phyloP scores from a whole-genome alignment of 2,113 vertebrate species.

The Furnarius figulus region DNA sequence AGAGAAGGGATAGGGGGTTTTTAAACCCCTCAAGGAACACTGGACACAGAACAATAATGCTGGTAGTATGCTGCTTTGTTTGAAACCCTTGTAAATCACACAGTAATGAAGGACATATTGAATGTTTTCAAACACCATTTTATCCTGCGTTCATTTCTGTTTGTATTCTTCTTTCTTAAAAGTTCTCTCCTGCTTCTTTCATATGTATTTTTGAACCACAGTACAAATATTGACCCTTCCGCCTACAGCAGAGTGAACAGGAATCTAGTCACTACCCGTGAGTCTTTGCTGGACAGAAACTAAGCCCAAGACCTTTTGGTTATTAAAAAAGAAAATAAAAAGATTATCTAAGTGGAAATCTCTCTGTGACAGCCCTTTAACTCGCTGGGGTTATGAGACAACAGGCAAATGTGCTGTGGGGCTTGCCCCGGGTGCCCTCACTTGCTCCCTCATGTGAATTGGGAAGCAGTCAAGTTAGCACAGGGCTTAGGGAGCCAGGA shows the following conservation, averaged over 20 bases:
- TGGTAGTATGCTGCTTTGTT: not conserved
- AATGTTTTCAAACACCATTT: not conserved
- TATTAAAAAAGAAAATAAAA: not conserved
- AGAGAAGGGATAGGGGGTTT: not conserved
- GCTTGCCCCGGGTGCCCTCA: not conserved
- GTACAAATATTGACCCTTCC: constrained; percentile 61
- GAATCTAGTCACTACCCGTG: constrained; percentile 33
- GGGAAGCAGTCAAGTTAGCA: not conserved
- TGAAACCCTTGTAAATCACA: constrained; percentile 13
- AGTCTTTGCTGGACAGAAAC: constrained; percentile 11
- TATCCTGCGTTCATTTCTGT: not conserved
- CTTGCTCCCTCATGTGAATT: not conserved
- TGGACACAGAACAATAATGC: not conserved
- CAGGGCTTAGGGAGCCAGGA: not conserved
- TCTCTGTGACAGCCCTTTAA: not conserved
- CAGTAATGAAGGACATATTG: not conserved
- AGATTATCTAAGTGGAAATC: not conserved
- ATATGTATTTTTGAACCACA: constrained; percentile 24
- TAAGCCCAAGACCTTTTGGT: constrained; percentile 26
- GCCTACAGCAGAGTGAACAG: not conserved
- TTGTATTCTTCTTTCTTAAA: constrained; percentile 22
- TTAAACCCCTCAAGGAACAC: not conserved
- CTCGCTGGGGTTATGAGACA: not conserved
- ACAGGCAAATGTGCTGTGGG: not conserved
- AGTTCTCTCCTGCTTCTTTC: constrained; percentile 18